phyloP scores from a whole-genome alignment of 2,888 invertebrate species.

The Drosophila infuscata region DNA sequence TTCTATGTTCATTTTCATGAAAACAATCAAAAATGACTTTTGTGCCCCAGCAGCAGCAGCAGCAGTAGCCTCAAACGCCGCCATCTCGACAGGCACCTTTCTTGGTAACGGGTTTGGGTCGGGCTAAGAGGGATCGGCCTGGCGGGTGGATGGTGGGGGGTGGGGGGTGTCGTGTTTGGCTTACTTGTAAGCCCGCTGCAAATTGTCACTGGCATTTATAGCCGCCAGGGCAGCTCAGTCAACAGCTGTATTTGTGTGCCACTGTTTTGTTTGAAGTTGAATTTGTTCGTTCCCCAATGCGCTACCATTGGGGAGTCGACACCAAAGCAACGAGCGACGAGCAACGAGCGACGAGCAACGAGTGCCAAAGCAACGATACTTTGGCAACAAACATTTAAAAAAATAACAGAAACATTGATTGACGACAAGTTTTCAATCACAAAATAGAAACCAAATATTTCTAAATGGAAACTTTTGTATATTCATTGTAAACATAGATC shows the following conservation, averaged over 20 bases:
- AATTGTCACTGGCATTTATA: conserved; percentile 76
- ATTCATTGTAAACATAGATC: not conserved
- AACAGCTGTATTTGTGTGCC: conserved; percentile 39
- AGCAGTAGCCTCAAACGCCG: conserved; percentile 38
- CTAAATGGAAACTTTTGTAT: not conserved
- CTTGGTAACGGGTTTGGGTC: not conserved
- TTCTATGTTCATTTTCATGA: conserved; percentile 81
- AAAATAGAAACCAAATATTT: not conserved
- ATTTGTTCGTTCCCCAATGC: conserved; percentile 25
- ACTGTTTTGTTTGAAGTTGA: conserved; percentile 38
- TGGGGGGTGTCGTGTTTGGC: conserved; percentile 4
- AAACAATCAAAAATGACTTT: conserved; percentile 81
- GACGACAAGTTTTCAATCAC: not conserved
- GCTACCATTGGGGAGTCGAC: conserved; percentile 11
- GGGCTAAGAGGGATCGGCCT: not conserved
- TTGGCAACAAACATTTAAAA: not conserved
- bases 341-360: not conserved
- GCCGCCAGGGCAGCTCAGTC: conserved; percentile 53
- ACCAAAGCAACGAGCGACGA: not conserved
- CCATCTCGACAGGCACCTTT: conserved; percentile 17
- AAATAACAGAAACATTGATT: not conserved
- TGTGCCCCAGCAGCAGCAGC: conserved; percentile 60
- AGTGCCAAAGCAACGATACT: not conserved
- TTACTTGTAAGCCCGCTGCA: conserved; percentile 55
- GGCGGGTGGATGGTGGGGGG: not conserved